A percentile compares a stretch with the other conserved stretches of the same genome.
Conservation (phyloP, 2,888 invertebrate genomes). For the Platycheirus rosarum region DNA sequence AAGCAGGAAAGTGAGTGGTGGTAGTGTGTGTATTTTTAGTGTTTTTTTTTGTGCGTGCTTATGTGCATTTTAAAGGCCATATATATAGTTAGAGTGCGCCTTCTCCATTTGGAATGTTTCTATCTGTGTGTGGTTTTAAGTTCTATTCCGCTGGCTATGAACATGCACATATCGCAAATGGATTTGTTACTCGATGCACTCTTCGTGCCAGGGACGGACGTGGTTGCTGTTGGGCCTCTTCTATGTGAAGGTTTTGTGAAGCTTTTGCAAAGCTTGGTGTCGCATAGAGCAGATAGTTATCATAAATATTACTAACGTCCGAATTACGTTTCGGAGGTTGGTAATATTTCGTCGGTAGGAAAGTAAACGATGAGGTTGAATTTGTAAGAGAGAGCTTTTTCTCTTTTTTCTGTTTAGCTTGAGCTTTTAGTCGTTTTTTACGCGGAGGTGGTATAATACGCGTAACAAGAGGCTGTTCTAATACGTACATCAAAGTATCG, state of each 20-base stretch:
- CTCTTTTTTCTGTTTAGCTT: conserved; percentile 71
- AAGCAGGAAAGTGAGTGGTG: conserved; percentile 64
- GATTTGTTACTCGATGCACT: conserved; percentile 80
- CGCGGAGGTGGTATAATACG: conserved; percentile 80
- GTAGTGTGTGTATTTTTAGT: conserved; percentile 45
- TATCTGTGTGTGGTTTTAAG: conserved; percentile 14
- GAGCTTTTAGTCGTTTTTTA: conserved; percentile 80
- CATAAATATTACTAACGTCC: conserved; percentile 81
- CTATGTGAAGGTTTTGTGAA: conserved; percentile 18
- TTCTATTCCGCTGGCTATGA: conserved; percentile 80
- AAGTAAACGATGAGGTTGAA: conserved; percentile 80
- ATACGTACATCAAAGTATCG: conserved; percentile 82
- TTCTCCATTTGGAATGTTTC: conserved; percentile 18
- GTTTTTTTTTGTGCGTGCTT: conserved; percentile 63
- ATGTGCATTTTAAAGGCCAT: conserved; percentile 58
- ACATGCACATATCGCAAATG: conserved; percentile 82
- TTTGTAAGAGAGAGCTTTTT: conserved; percentile 68
- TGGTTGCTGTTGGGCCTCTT: conserved; percentile 35
- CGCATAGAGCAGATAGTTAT: conserved; percentile 80
- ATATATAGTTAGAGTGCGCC: conserved; percentile 67
- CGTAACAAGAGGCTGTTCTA: conserved; percentile 76
- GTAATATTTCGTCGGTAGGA: conserved; percentile 78
- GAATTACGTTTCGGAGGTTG: conserved; percentile 80
- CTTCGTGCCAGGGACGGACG: conserved; percentile 75
- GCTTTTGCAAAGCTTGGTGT: conserved; percentile 75